Base-by-base conservation (phyloP, 2,888 invertebrate species). In the Eurytoma adleriae region DNA sequence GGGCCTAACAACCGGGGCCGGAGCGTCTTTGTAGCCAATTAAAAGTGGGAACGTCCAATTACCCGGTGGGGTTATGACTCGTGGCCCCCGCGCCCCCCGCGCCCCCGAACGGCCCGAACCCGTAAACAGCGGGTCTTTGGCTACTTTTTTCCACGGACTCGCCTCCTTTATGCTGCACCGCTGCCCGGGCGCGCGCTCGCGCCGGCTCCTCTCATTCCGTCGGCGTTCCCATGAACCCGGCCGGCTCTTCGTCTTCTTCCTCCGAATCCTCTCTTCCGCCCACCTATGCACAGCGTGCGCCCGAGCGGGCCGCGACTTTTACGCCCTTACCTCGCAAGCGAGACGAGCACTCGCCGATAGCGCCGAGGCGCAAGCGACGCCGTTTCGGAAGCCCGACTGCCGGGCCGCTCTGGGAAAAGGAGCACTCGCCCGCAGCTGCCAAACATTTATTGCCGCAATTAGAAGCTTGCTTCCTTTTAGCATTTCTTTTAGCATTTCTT, bases 31-130 rank as follows among this genome's bases (percentile, higher is more conserved):
- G 83, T 84, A 82, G 85, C 88, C 89, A 89, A 89, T 89, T 89
- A 89, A 89, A 88, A 87, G 84, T 87, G 83, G 88, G 86, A 89
- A 87, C 87, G 88, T 86, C 89, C 88, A 89, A 90, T 90, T 89
- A 88, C 86, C 85, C 85, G 75, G 83, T 83, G 85, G 83, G 86
- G 83, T 86, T 87, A 87, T 85, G 86, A 87, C 87, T 85, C 83
- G 79, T 83, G 30, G 20, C 64, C 59, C 68, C 48, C 70, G 20
- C 50, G 61, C 27, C 67, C 54, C 62, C 59, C 73, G 27, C 64
- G 16, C 62, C 18, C 30, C 54, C 68, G 14, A 30, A 27, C 50
- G 30, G 24, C 27, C 18, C 16, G 40, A 40, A 10, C 54, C 54
- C n/a, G 54, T n/a, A 61, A 57, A 62, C 54, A 48, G 74, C 18